phyloP scores from a whole-genome alignment of 1,140 invertebrate species.

The Coenobita brevimanus region DNA sequence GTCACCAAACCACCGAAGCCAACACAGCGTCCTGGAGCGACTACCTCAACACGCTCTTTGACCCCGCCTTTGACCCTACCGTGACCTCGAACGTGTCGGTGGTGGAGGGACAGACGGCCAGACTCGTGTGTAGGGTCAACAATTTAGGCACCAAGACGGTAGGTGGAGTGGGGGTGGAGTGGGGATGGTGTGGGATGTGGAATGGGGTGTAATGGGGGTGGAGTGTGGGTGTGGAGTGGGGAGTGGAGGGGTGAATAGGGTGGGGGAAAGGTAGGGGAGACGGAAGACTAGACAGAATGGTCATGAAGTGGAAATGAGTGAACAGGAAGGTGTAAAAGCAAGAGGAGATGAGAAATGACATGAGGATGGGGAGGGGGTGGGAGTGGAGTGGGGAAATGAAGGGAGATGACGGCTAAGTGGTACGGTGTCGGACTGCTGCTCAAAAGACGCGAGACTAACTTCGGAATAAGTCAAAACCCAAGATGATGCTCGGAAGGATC shows the following conservation, averaged over 20 bases:
- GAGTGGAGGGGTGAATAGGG: not conserved
- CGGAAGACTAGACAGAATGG: no score
- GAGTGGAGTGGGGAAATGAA: no score
- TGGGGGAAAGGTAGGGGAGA: not conserved
- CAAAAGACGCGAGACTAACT: not conserved
- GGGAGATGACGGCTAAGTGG: no score
- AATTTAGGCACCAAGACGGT: constrained; percentile 70
- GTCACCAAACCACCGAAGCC: not conserved
- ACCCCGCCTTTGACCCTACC: constrained; percentile 65
- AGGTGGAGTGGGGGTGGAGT: constrained; percentile 17
- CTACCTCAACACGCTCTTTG: constrained; percentile 65
- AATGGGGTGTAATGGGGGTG: not conserved
- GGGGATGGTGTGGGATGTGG: not conserved
- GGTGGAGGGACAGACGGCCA: constrained; percentile 66
- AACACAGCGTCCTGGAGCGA: constrained; percentile 62
- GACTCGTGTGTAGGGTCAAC: constrained; percentile 67
- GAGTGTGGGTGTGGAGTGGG: not conserved
- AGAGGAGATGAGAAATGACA: no score
- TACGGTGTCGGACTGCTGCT: not conserved
- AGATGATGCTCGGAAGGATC: not conserved
- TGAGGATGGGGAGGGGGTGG: no score
- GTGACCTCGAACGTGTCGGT: constrained; percentile 62
- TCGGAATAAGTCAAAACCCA: not conserved
- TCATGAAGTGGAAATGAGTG: no score
- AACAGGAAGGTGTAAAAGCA: no score